Base-by-base conservation (phyloP, 2,797 vertebrate genomes). In the Halcyon leucocephala region DNA sequence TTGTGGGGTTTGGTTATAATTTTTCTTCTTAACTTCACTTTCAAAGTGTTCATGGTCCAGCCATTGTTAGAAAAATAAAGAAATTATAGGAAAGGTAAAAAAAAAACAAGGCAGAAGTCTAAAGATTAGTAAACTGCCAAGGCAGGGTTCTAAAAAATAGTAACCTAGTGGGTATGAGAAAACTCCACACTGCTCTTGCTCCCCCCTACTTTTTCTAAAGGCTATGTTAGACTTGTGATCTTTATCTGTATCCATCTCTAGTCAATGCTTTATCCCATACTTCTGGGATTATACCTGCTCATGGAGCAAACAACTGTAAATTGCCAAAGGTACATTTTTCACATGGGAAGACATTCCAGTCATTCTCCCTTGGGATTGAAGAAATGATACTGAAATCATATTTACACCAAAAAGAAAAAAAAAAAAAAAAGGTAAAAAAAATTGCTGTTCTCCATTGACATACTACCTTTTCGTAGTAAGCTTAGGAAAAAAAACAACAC, bases 131-230 rank as follows among this genome's bases (percentile, higher is more conserved):
- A 42, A 42, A 42, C 41, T 42, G 41, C 41, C 41, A 42, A 42
- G 41, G 15, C 16, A 42, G 41, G 41, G 41, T 42, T 42, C 41
- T 42, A 16, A 16, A 42, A 42, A 42, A 42, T 42, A 42, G 41
- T 42, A 42, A 42, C 15, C 16, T 42, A 42, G 41, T 42, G 21
- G 46, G 12, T 9, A 4, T 57, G 26, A 70, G 52, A 62, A 86
- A 85, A 26, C 10, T 15, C 14, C 11, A 62, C 5, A 5, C 9
- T 0, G 0, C 10, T 76, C 16, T 57, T 72, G 8, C 19, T 64
- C 19, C 6, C 20, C 7, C 54, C 15, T 26, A 2, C 12, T 66
- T 78, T 46, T 74, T 35, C 9, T 54, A 55, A 67, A 33, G 35
- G 10, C 13, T 64, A 14, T 78, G 6, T 51, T 65, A 70, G 19